phyloP scores from a whole-genome alignment of 2,888 invertebrate genomes.

The Nomada ruficornis region DNA sequence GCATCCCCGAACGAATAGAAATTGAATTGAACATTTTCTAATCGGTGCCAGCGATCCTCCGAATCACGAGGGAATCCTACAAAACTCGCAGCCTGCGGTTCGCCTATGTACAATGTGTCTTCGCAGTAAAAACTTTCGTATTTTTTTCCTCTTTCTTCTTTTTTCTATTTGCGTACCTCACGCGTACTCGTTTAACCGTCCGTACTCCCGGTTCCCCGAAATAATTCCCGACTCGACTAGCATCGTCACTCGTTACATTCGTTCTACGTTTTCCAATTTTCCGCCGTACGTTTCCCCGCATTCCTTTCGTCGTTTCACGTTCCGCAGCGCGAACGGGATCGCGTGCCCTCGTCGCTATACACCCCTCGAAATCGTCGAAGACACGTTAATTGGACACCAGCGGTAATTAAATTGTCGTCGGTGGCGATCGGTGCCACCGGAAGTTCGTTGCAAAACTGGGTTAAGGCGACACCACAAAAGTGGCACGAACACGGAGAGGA shows the following conservation, averaged over 20 bases:
- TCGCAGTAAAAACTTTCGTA: constrained; percentile 45
- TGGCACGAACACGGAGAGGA: neutral
- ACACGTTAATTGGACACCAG: constrained; percentile 39
- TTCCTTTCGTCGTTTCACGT: neutral
- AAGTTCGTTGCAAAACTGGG: constrained; percentile 43
- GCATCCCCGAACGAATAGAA: neutral
- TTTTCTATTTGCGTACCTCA: constrained; percentile 21
- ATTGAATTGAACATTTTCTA: constrained; percentile 4
- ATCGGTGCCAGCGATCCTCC: neutral
- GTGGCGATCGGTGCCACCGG: constrained; percentile 44
- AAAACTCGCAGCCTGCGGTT: constrained; percentile 47
- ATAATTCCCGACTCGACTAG: constrained; percentile 75
- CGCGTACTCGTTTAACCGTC: constrained; percentile 23
- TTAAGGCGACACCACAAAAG: constrained; percentile 42
- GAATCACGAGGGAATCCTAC: constrained; percentile 19
- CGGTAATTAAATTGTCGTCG: constrained; percentile 40
- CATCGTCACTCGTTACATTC: constrained; percentile 75
- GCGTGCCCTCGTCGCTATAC: constrained; percentile 29
- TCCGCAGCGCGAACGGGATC: neutral
- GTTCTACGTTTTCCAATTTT: constrained; percentile 9
- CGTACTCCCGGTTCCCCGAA: constrained; percentile 9
- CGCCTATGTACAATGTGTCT: constrained; percentile 50
- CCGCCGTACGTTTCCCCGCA: neutral
- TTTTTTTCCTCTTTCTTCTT: neutral
- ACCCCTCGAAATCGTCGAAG: constrained; percentile 11